Percentiles rank a stretch among this genome's conserved stretches.
Evolutionary conservation across 2,797 vertebrate species (phyloP).

Genomic region (Enteromius anoplus): DNA sequence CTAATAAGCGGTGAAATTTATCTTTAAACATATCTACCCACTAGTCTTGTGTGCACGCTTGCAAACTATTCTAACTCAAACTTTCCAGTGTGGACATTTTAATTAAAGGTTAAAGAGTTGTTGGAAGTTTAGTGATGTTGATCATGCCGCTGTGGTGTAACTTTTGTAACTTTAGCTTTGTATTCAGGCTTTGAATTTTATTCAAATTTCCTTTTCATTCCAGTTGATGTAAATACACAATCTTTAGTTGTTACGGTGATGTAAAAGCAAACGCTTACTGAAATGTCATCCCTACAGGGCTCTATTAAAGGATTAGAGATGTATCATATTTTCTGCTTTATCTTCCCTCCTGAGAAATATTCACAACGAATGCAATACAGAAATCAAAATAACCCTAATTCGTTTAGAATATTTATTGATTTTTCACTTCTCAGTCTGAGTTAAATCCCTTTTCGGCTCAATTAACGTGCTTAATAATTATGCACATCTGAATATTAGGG

Average conservation of each 20-base stretch:
- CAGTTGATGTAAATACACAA: too few species aligned
- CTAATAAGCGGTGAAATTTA: background rate
- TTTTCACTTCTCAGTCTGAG: too few species aligned
- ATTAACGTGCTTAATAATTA: too few species aligned
- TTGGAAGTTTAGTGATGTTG: background rate
- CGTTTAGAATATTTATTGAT: background rate
- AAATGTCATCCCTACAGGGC: background rate
- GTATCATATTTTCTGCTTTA: background rate
- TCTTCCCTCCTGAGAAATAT: background rate
- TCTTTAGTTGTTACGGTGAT: background rate
- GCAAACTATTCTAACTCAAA: background rate
- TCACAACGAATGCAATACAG: background rate
- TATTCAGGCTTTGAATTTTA: too few species aligned
- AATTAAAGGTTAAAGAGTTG: slow-evolving; percentile 8
- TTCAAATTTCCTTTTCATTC: background rate
- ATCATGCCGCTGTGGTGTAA: background rate
- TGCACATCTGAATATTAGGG: too few species aligned
- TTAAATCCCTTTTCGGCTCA: too few species aligned
- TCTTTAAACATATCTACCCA: background rate
- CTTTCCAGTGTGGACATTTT: background rate
- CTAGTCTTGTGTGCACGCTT: background rate
- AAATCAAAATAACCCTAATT: background rate
- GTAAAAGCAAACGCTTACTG: background rate
- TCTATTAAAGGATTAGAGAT: background rate
- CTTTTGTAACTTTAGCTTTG: background rate